A percentile compares a stretch with the other conserved stretches of the same genome.
Evolutionary conservation across 2,888 invertebrate genomes (phyloP).

Genomic region (Leptodirus hochenwartii): DNA sequence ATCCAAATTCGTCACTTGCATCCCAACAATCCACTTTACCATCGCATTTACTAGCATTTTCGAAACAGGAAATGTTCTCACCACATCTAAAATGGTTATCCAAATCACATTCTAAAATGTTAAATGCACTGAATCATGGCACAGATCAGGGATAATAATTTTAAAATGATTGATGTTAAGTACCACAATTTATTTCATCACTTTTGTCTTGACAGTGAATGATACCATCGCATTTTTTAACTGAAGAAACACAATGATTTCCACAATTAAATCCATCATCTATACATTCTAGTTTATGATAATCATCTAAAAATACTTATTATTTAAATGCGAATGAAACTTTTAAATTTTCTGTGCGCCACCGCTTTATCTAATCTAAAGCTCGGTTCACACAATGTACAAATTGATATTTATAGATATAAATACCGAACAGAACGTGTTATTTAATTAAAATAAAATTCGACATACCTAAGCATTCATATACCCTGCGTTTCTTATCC

Average conservation of each 20-base stretch:
- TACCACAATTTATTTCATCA: conserved; percentile 58
- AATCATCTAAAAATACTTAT: no score
- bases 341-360: no score
- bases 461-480: conserved; percentile 35
- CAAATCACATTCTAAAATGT: conserved; percentile 47
- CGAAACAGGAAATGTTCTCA: conserved; percentile 52
- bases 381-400: no score
- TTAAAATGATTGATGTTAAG: no score
- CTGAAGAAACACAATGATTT: conserved; percentile 47
- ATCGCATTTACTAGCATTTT: conserved; percentile 49
- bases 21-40: conserved; percentile 64
- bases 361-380: no score
- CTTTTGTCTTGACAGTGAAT: conserved; percentile 57
- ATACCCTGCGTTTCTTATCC: conserved; percentile 32
- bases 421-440: no score
- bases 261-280: conserved; percentile 50
- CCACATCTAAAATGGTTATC: conserved; percentile 54
- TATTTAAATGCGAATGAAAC: no score
- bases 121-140: no score
- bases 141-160: no score
- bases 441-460: no score
- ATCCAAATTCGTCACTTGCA: conserved; percentile 53
- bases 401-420: no score
- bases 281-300: conserved; percentile 42
- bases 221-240: conserved; percentile 50